Conservation (phyloP, 2,888 invertebrate species). For the Hypomecis punctinalis region DNA sequence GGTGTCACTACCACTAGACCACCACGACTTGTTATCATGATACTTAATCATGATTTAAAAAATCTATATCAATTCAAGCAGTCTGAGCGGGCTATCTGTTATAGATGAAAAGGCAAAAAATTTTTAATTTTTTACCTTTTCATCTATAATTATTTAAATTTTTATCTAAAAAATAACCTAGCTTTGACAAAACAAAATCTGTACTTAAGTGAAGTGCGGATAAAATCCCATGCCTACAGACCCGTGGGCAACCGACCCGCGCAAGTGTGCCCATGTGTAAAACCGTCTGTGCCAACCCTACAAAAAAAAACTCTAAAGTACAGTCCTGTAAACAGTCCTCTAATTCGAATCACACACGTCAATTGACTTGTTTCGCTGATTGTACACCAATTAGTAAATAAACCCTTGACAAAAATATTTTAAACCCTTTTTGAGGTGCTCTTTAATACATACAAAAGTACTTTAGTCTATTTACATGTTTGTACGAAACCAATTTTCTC, state of each 20-base stretch:
- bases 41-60: too few relatives aligned
- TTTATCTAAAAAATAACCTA: not conserved
- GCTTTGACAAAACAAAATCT: not conserved
- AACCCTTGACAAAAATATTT: conserved; percentile 55
- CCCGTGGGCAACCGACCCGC: conserved; percentile 42
- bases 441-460: conserved; percentile 50
- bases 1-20: too few relatives aligned
- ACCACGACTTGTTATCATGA: too few relatives aligned
- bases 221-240: conserved; percentile 8
- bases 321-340: conserved; percentile 74
- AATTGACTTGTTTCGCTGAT: conserved; percentile 76
- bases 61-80: too few relatives aligned
- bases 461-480: conserved; percentile 50
- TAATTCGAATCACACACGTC: conserved; percentile 81
- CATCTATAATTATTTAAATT: too few relatives aligned
- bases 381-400: conserved; percentile 79
- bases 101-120: too few relatives aligned
- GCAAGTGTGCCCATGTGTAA: conserved; percentile 75
- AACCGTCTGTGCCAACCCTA: conserved; percentile 68
- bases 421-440: conserved; percentile 60
- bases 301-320: conserved; percentile 63
- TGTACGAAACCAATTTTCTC: conserved; percentile 53
- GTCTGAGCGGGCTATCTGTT: too few relatives aligned
- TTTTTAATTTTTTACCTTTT: too few relatives aligned
- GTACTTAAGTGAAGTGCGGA: not conserved